These are phyloP conservation scores for Apotomis capreana DNA, from an alignment of 2,888 invertebrate species.

Conservation along the genomic window DNA sequence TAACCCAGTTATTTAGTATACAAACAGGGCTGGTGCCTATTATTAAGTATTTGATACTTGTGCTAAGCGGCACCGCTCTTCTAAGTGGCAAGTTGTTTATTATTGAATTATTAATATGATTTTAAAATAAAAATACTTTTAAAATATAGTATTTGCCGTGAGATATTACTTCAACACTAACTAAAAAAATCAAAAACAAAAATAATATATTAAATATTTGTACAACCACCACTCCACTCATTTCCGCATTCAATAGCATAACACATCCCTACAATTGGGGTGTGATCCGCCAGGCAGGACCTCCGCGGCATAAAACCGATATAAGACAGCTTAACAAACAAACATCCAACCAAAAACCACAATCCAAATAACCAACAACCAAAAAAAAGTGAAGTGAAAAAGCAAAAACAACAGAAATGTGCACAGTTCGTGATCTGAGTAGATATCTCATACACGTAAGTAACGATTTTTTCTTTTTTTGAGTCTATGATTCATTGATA, in stretches of 20 bases:
- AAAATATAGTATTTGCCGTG: too few relatives aligned
- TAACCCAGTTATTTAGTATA: too few relatives aligned
- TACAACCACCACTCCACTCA: constrained; percentile 53
- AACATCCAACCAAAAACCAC: constrained; percentile 54
- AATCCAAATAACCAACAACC: constrained; percentile 34
- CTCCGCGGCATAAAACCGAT: constrained; percentile 68
- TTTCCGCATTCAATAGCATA: constrained; percentile 60
- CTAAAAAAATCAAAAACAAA: background rate
- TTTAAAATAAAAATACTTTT: too few relatives aligned
- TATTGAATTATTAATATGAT: too few relatives aligned
- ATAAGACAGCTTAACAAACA: constrained; percentile 64
- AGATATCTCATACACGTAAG: constrained; percentile 53
- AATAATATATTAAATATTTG: constrained; percentile 43
- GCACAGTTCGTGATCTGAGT: constrained; percentile 33
- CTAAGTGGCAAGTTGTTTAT: too few relatives aligned
- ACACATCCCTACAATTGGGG: constrained; percentile 72
- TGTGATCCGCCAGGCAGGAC: constrained; percentile 71
- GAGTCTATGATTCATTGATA: constrained; percentile 11
- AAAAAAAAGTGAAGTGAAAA: constrained; percentile 42
- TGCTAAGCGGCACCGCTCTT: too few relatives aligned
- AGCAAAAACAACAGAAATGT: constrained; percentile 37
- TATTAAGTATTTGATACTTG: too few relatives aligned
- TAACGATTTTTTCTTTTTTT: constrained; percentile 65
- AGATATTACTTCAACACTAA: too few relatives aligned
- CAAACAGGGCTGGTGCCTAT: too few relatives aligned